Evolutionary conservation across 2,888 invertebrate genomes (phyloP), one percentile per base, ranked within the genome.

Genomic region (Augochlorella aurata): DNA sequence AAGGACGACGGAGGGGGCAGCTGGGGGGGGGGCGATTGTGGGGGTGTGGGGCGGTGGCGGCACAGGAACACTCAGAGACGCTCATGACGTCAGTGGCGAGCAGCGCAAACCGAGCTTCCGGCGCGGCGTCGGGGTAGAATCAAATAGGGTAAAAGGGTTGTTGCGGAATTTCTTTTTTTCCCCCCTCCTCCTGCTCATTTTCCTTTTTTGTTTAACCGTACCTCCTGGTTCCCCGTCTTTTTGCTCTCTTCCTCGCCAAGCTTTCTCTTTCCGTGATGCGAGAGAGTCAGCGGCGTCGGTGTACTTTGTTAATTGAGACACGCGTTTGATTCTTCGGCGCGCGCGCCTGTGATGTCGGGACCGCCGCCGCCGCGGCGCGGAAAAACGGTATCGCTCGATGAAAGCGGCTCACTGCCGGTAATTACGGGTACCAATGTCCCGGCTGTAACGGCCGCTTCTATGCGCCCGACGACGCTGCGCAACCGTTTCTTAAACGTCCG

Each of bases 81-180:
- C 86, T 82, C 82, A 84, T 87, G 87, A 89, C 87, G 87, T 89
- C 86, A 88, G 82, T 82, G 87, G 76, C 78, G 85, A 69, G 79
- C 74, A 61, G 63, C 52, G 79, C 61, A 66, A 65, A 61, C 61
- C 68, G 45, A 76, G 78, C 63, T 71, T 70, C 79, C 73, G 74
- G 52, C 67, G 45, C 24, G 70, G 68, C 58, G 21, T 16, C 54
- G 74, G 63, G 65, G 69, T n/a, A n/a, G 50, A 44, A 70, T 61
- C 69, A 52, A 63, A 71, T 24, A 58, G 14, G 45, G 38, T n/a
- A 49, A 44, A 79, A 74, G 58, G 74, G 65, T 74, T 74, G 74
- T 74, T 47, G 47, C 70, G 58, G 24, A 74, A 74, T 54, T 49
- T 79, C 65, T 44, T 79, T 63, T 3, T 14, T 24, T 29, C 52